A percentile compares a stretch with the other conserved stretches of the same genome.
Evolutionary conservation across 2,888 invertebrate genomes (phyloP).

Genomic region (Anthrax anthrax): DNA sequence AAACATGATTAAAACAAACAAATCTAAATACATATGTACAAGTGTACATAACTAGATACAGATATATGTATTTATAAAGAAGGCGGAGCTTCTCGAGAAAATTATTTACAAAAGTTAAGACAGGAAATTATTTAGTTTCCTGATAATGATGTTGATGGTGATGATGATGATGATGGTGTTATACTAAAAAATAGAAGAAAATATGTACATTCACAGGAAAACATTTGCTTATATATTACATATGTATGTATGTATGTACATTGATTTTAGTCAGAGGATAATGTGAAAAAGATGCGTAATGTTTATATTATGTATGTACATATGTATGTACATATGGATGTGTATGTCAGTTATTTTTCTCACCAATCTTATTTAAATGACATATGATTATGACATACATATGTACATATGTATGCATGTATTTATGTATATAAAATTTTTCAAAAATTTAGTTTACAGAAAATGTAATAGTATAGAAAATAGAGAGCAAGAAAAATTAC

Average conservation of each 20-base stretch:
- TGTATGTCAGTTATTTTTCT: neutral
- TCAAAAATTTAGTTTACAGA: neutral
- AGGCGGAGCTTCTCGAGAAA: conserved; percentile 11
- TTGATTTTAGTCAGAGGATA: neutral
- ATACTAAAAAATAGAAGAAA: no score
- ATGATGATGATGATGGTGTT: no score
- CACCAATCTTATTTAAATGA: neutral
- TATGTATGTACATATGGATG: neutral
- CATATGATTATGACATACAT: neutral
- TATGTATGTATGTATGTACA: neutral
- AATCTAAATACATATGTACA: no score
- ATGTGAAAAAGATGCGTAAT: no score
- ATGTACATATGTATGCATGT: no score
- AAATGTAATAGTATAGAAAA: conserved; percentile 16
- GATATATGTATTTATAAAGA: conserved; percentile 2
- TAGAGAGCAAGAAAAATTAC: conserved; percentile 24
- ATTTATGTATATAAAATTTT: conserved; percentile 11
- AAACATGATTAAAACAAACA: no score
- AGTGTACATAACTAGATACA: neutral
- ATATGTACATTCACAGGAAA: no score
- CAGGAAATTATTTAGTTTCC: conserved; percentile 12
- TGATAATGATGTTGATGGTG: neutral
- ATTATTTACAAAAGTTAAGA: conserved; percentile 10
- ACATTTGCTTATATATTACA: neutral
- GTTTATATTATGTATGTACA: neutral